phyloP scores from a whole-genome alignment of 2,797 vertebrate species.

The Cyclopterus lumpus region DNA sequence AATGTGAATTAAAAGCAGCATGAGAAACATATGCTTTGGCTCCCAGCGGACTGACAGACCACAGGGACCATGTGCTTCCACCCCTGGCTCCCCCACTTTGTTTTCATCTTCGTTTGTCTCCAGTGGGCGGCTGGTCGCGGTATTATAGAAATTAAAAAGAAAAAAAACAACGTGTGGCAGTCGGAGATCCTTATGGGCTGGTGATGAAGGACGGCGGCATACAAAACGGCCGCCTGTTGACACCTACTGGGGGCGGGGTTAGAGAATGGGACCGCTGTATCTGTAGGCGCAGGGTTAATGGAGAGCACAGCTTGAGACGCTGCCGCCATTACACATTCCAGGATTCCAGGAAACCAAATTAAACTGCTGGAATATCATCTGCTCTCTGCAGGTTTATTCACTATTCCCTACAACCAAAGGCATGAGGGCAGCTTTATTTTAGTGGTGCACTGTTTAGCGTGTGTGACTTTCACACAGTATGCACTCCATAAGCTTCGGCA shows the following conservation, averaged over 20 bases:
- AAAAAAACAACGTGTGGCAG: slow-evolving; percentile 23
- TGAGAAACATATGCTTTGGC: slow-evolving; percentile 59
- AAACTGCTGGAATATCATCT: slow-evolving; percentile 40
- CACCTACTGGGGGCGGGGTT: slow-evolving; percentile 44
- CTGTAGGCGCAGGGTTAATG: slow-evolving; percentile 53
- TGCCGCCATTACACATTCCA: slow-evolving; percentile 47
- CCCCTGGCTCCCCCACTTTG: slow-evolving; percentile 28
- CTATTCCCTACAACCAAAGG: slow-evolving; percentile 7
- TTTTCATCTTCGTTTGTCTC: slow-evolving; percentile 42
- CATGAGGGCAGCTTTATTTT: slow-evolving; percentile 16
- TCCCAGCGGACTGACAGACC: slow-evolving; percentile 31
- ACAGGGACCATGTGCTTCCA: slow-evolving; percentile 38
- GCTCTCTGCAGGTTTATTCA: slow-evolving; percentile 31
- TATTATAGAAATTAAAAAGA: slow-evolving; percentile 45
- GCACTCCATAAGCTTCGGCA: slow-evolving; percentile 48
- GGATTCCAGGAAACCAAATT: slow-evolving; percentile 50
- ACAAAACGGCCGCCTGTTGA: slow-evolving; percentile 55
- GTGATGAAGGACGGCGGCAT: slow-evolving; percentile 67
- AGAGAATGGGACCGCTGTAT: slow-evolving; percentile 44
- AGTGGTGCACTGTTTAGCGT: slow-evolving; percentile 24
- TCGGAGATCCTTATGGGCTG: slow-evolving; percentile 56
- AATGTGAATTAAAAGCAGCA: slow-evolving; percentile 51
- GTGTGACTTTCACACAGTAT: slow-evolving; percentile 31
- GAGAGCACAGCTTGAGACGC: slow-evolving; percentile 45
- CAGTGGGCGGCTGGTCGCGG: slow-evolving; percentile 27